Evolutionary conservation across 2,888 invertebrate species (phyloP), one percentile per base, ranked within the genome.

Genomic region (Pyrochroa serraticornis): DNA sequence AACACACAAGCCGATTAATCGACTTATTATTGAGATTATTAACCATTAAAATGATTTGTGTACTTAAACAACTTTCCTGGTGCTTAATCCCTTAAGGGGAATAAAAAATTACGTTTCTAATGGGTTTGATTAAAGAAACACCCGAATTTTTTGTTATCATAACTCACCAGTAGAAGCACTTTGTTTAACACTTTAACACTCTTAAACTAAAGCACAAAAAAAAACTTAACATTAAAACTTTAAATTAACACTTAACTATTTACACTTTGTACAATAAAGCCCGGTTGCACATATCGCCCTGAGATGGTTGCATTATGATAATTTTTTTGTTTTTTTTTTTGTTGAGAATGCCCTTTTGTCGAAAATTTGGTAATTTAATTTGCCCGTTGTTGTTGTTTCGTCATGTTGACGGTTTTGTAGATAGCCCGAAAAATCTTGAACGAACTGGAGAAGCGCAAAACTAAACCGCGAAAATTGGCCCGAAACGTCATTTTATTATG

Each of bases 201-300:
- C 36, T 9, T 48, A 38, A 47, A 58, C 43, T 47, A 58, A 38
- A 12, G 44, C 32, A 31, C 44, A 35, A 22, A 45, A 53, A 46
- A 36, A 47, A 56, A 47, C 38, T 38, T 53, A 63, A 60, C 58
- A 65, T 48, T 58, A 58, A 55, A 42, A 59, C 34, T 43, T 52
- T 56, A 50, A 47, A 58, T 42, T 54, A 62, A 49, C 32, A 50
- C 52, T 47, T 63, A 37, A 43, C 52, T 46, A 35, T 56, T 35
- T 59, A 55, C 54, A 52, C 38, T 48, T 53, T 47, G 49, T 56
- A 61, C 53, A 53, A 35, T 66, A 65, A 69, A 55, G 76, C 77
- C 77, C 77, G 77, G 75, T 78, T 77, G 75, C 77, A 79, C 77
- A 67, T 58, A 64, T 68, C 72, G 76, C 79, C 79, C 79, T 79